phyloP scores from a whole-genome alignment of 2,888 invertebrate species.

The Oscheius sp. region DNA sequence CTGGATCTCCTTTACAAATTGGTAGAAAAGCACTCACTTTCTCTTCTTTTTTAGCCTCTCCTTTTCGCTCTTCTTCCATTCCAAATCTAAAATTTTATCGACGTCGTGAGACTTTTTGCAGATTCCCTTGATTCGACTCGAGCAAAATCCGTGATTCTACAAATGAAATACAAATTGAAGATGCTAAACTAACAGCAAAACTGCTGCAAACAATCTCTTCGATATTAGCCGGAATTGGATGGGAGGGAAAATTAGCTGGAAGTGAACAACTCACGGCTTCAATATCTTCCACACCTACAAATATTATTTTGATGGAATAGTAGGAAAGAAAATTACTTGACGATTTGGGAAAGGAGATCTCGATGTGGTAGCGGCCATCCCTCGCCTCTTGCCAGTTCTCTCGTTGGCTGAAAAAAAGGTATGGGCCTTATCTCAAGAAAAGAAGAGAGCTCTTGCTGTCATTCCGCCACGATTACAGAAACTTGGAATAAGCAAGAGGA shows the following conservation, averaged over 20 bases:
- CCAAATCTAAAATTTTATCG: constrained; percentile 59
- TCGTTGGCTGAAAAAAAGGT: constrained; percentile 45
- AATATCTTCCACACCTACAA: constrained; percentile 23
- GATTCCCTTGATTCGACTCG: constrained; percentile 23
- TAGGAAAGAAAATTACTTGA: constrained; percentile 27
- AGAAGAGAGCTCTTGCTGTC: no score
- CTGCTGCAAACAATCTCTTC: constrained; percentile 43
- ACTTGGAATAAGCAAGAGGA: no score
- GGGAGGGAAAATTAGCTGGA: constrained; percentile 46
- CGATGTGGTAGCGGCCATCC: constrained; percentile 2
- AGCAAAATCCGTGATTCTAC: constrained; percentile 61
- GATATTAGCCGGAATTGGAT: constrained; percentile 40
- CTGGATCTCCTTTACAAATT: no score
- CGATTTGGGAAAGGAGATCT: constrained; percentile 19
- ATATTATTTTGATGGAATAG: neutral
- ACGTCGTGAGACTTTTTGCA: constrained; percentile 57
- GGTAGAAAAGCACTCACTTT: constrained; percentile 3
- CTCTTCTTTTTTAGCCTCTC: constrained; percentile 16
- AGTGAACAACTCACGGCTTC: constrained; percentile 38
- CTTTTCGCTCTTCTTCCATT: constrained; percentile 30
- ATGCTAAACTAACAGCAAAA: constrained; percentile 37
- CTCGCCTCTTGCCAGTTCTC: constrained; percentile 37
- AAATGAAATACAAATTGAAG: neutral
- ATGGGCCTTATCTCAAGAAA: constrained; percentile 16
- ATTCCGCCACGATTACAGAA: no score